These are phyloP conservation scores for Microctonus brassicae DNA, from an alignment of 2,888 invertebrate genomes.

Conservation along the genomic window DNA sequence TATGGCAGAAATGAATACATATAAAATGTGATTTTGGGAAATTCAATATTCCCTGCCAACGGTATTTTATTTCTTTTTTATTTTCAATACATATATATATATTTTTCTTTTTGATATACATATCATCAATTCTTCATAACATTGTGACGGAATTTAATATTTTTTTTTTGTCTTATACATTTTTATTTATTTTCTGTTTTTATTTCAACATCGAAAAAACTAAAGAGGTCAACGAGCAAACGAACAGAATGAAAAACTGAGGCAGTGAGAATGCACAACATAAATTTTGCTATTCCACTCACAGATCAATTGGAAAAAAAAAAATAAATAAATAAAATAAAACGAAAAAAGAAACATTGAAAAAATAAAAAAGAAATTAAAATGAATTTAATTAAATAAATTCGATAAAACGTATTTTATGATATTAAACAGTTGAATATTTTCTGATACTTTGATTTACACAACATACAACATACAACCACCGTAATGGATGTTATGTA, in stretches of 20 bases:
- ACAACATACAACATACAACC: too few relatives aligned
- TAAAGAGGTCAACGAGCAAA: conserved; percentile 10
- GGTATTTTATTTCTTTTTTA: background rate
- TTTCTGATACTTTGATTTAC: too few relatives aligned
- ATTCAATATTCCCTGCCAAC: background rate
- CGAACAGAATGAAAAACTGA: background rate
- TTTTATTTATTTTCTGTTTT: background rate
- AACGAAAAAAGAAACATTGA: too few relatives aligned
- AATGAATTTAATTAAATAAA: too few relatives aligned
- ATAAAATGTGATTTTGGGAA: background rate
- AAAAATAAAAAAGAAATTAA: too few relatives aligned
- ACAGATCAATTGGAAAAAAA: background rate
- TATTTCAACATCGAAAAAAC: background rate
- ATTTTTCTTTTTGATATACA: background rate
- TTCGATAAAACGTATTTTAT: too few relatives aligned
- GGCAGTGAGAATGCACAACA: too few relatives aligned
- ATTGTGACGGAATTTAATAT: too few relatives aligned
- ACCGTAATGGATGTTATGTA: background rate
- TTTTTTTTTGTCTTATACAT: background rate
- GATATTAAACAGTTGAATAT: too few relatives aligned
- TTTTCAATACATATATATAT: too few relatives aligned
- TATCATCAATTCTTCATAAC: background rate
- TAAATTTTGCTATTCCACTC: background rate
- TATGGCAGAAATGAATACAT: background rate
- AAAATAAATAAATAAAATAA: too few relatives aligned